Evolutionary conservation across 1,140 invertebrate species (phyloP), one percentile per base, ranked within the genome.

Genomic region (Eufriesea mexicana): DNA sequence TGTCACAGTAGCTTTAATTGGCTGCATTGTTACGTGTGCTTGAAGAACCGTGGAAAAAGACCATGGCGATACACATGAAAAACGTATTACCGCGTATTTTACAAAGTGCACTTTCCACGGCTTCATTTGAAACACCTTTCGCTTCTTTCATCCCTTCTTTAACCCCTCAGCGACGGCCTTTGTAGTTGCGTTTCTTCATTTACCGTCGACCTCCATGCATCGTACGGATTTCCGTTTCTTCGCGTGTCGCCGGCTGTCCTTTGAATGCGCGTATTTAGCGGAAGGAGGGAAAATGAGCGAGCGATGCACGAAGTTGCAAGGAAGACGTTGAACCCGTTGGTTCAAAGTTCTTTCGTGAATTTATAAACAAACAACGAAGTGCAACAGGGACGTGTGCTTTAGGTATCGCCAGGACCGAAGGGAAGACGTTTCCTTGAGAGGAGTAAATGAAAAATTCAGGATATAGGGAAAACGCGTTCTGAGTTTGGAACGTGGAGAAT

Each of bases 131-230:
- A 28, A 61, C n/a, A 61, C 14, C 59, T 61, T 61, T 61, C n/a
- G 7, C 14, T 25, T 6, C 18, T 54, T 20, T 61, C n/a, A 14
- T 25, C 14, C 57, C n/a, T 61, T 61, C 59, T 61, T 61, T 16
- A 61, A 61, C n/a, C 59, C 57, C 59, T 61, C n/a, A 25, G n/a
- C 59, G 59, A 25, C n/a, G 12, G 25, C 12, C 59, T 61, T 61
- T 61, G 59, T 61, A 61, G n/a, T 25, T 25, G 1, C 59, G 59
- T 61, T 61, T 61, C 59, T 61, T 61, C 59, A 61, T 61, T 61
- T 61, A 10, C 59, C n/a, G 59, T 25, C 14, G 6, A 14, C 25
- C 59, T 28, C n/a, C n/a, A n/a, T 61, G 25, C n/a, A 6, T 59
- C n/a, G 12, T 16, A 25, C 25, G 59, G 59, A 61, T 61, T 61